Evolutionary conservation across 2,888 invertebrate species (phyloP).

Genomic region (Sphinx pinastri): DNA sequence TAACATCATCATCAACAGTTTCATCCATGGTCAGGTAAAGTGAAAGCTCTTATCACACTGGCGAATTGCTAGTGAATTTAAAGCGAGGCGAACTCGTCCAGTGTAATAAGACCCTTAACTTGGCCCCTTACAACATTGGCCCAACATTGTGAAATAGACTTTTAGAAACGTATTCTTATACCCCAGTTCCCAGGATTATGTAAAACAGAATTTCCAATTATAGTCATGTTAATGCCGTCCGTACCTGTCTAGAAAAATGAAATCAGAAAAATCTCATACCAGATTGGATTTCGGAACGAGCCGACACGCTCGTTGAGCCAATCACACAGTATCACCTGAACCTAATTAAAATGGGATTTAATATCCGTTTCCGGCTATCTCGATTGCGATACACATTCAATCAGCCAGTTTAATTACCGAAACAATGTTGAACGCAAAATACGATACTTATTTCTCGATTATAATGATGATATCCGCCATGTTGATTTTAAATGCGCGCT

Average conservation of each 20-base stretch:
- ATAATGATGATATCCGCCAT: constrained; percentile 4
- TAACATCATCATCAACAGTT: too few relatives aligned
- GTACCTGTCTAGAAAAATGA: not conserved
- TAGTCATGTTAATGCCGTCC: too few relatives aligned
- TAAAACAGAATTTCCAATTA: too few relatives aligned
- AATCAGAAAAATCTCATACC: not conserved
- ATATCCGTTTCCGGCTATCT: constrained; percentile 29
- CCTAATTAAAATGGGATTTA: constrained; percentile 34
- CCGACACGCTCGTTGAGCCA: constrained; percentile 16
- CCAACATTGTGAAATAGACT: too few relatives aligned
- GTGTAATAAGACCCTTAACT: too few relatives aligned
- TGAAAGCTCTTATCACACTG: too few relatives aligned
- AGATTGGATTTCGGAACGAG: not conserved
- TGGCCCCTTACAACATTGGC: too few relatives aligned
- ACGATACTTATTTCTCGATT: constrained; percentile 16
- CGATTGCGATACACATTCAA: constrained; percentile 11
- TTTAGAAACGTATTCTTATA: too few relatives aligned
- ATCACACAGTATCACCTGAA: constrained; percentile 21
- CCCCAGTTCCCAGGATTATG: too few relatives aligned
- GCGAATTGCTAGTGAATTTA: too few relatives aligned
- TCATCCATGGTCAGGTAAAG: too few relatives aligned
- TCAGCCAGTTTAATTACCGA: constrained; percentile 31
- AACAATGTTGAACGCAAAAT: constrained; percentile 28
- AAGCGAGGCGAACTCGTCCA: too few relatives aligned
- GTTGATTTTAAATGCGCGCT: constrained; percentile 15